Conservation (phyloP, 2,797 vertebrate genomes). For the Oryzias dopingdopingensis region DNA sequence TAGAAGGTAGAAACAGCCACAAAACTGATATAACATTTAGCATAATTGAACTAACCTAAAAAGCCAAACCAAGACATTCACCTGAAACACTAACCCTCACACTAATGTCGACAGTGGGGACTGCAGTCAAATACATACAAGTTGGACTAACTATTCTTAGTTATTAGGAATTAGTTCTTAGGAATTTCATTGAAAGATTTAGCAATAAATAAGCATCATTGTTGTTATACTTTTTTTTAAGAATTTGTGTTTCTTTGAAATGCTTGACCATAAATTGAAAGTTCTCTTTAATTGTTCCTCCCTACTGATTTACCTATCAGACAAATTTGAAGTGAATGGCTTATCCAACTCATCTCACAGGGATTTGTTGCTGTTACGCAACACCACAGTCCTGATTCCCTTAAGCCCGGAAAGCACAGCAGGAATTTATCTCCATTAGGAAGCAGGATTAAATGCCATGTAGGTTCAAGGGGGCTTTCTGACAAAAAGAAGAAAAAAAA, state of each 20-base stretch:
- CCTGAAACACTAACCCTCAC: too few relatives aligned
- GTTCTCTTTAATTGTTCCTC: conserved; percentile 27
- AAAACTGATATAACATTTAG: too few relatives aligned
- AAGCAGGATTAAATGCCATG: conserved; percentile 69
- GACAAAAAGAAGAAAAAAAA: conserved; percentile 1
- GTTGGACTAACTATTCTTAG: too few relatives aligned
- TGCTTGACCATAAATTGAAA: conserved; percentile 12
- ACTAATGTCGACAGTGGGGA: too few relatives aligned
- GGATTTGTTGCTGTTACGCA: conserved; percentile 68
- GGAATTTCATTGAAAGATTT: too few relatives aligned
- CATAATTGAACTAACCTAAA: too few relatives aligned
- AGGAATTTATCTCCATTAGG: conserved; percentile 71
- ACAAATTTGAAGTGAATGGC: conserved; percentile 49
- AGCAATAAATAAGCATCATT: background rate
- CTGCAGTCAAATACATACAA: too few relatives aligned
- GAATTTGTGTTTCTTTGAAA: background rate
- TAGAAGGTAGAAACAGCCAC: too few relatives aligned
- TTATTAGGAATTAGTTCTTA: too few relatives aligned
- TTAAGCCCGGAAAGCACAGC: conserved; percentile 63
- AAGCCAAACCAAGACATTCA: too few relatives aligned
- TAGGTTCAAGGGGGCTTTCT: conserved; percentile 58
- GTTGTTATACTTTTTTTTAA: conserved; percentile 3
- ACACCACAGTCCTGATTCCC: conserved; percentile 49
- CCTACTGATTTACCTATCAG: conserved; percentile 38
- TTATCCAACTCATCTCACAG: conserved; percentile 50